phyloP scores from a whole-genome alignment of 2,113 vertebrate species.

The Xenopus laevis region DNA sequence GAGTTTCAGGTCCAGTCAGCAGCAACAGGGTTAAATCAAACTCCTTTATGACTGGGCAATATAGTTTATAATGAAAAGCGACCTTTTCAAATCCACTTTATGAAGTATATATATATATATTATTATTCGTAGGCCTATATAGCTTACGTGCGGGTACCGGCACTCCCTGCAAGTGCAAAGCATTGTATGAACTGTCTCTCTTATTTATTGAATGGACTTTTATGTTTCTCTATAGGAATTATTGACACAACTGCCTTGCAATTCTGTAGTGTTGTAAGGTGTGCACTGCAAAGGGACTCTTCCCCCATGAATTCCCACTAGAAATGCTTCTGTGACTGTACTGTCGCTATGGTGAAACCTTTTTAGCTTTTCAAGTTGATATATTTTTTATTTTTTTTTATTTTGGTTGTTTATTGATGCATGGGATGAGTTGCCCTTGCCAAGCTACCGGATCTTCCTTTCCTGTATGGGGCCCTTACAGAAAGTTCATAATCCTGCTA shows the following conservation, averaged over 20 bases:
- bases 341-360: constrained; percentile 16
- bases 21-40: constrained; percentile 29
- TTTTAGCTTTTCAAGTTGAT: not conserved
- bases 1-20: constrained; percentile 50
- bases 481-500: too few relatives aligned
- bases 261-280: constrained; percentile 60
- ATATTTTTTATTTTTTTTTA: not conserved
- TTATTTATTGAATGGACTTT: constrained; percentile 62
- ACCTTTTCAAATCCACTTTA: constrained; percentile 72
- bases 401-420: constrained; percentile 23
- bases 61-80: constrained; percentile 77
- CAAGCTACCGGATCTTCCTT: constrained; percentile 6
- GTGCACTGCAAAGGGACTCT: constrained; percentile 48
- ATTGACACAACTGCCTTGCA: constrained; percentile 55
- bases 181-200: constrained; percentile 69
- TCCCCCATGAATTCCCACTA: not conserved
- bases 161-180: constrained; percentile 39
- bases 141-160: constrained; percentile 51
- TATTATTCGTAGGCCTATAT: constrained; percentile 39
- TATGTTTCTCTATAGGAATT: constrained; percentile 57
- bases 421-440: constrained; percentile 18
- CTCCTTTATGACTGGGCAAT: constrained; percentile 68
- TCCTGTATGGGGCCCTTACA: not conserved
- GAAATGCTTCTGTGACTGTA: constrained; percentile 22
- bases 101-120: constrained; percentile 55